These are phyloP conservation scores for Scolopax bukidnonensis DNA, from an alignment of 2,797 vertebrate species.

Conservation along the genomic window DNA sequence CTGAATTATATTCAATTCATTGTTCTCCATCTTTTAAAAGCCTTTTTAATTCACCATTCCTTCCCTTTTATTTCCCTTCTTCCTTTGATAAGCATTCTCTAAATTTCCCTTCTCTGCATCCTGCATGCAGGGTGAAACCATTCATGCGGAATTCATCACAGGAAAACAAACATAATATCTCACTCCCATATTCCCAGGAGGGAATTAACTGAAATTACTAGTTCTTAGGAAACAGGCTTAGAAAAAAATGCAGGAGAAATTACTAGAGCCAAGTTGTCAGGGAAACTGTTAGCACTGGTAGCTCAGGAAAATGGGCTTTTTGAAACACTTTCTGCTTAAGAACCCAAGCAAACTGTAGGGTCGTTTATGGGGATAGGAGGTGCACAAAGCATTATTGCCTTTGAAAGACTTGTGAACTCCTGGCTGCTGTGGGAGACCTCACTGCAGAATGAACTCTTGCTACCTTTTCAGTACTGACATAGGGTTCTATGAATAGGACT, in stretches of 20 bases:
- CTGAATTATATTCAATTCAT: not conserved
- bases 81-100: not conserved
- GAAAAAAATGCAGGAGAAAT: constrained; percentile 7
- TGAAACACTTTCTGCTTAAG: constrained; percentile 44
- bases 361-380: not conserved
- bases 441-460: not conserved
- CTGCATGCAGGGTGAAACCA: not conserved
- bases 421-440: not conserved
- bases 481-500: not conserved
- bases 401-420: constrained; percentile 13
- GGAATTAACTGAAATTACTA: constrained; percentile 52
- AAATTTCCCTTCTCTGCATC: constrained; percentile 1
- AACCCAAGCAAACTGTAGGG: constrained; percentile 2
- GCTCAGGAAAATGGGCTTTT: constrained; percentile 32
- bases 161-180: constrained; percentile 42
- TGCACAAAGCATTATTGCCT: not conserved
- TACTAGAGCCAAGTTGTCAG: constrained; percentile 24
- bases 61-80: not conserved
- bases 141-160: constrained; percentile 43
- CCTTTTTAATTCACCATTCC: not conserved
- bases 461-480: constrained; percentile 5
- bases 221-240: constrained; percentile 19
- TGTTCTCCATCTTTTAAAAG: not conserved
- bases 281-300: constrained; percentile 18
- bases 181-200: constrained; percentile 14